Percentiles rank a stretch among this genome's conserved stretches.
Evolutionary conservation across 35 echinoderm and acorn worm species (phyloP).

Genomic region (Chiridota heheva): DNA sequence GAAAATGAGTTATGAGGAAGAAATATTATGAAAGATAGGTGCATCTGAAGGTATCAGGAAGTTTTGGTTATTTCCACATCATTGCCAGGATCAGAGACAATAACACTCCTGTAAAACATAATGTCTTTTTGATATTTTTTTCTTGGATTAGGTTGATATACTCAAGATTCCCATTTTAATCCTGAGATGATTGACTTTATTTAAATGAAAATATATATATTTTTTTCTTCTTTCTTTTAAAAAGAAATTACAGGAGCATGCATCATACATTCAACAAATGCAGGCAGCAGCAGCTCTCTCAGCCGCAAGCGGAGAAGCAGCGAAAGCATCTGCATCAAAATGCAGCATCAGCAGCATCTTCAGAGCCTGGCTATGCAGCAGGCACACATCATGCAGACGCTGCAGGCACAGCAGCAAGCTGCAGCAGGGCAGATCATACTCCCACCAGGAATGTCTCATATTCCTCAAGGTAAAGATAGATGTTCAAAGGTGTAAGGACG

Average conservation of each 20-base stretch:
- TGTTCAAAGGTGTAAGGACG: not conserved
- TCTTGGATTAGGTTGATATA: no score
- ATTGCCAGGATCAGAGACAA: no score
- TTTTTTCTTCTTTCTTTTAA: constrained; percentile 7
- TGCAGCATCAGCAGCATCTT: constrained; percentile 88
- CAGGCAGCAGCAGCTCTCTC: constrained; percentile 69
- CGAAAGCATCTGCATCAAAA: constrained; percentile 36
- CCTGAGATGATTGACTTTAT: not conserved
- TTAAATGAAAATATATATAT: not conserved
- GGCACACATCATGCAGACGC: constrained; percentile 79
- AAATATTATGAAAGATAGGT: no score
- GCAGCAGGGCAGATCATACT: constrained; percentile 69
- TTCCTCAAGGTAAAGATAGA: constrained; percentile 58
- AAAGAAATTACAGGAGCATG: constrained; percentile 84
- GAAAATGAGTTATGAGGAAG: no score
- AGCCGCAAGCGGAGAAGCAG: constrained; percentile 24
- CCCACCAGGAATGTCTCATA: constrained; percentile 58
- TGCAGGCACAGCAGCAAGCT: constrained; percentile 82
- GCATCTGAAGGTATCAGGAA: no score
- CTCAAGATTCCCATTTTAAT: not conserved
- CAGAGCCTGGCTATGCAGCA: constrained; percentile 87
- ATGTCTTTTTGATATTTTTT: no score
- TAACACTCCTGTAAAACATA: no score
- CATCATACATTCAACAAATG: constrained; percentile 75
- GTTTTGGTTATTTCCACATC: no score